Base-by-base conservation (phyloP, 2,888 invertebrate species). In the Flexamia atlantica region DNA sequence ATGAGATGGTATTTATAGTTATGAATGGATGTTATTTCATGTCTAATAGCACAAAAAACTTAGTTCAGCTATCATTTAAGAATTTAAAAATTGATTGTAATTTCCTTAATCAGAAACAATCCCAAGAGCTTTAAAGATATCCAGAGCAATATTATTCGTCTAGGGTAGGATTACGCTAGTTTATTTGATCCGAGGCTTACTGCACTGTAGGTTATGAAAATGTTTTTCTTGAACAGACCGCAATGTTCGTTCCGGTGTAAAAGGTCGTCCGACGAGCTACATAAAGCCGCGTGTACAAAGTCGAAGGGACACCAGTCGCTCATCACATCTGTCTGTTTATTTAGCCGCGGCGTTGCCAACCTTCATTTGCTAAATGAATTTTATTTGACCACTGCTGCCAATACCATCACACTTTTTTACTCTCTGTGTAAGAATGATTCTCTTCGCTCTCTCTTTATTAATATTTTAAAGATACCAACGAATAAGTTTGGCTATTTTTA, bases 321-420 rank as follows among this genome's bases (percentile, higher is more conserved):
- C 70, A 70, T 70, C 70, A 46, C 70, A 50, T 57, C 68, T 82
- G 42, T 57, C 68, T 82, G 42, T 82, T 81, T 82, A 70, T 82
- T 82, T 53, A 40, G 68, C 36, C 70, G 70, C 36, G 28, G 46
- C 50, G 40, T 25, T 81, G 46, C 81, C 68, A 81, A 72, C 70
- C 82, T 82, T 82, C 50, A 82, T 82, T 82, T 82, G 46, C 70
- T 82, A 70, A 70, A 82, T 82, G 82, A 82, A 82, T 68, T 82
- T 82, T 82, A 70, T 70, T 40, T 76, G 23, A 76, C 74, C 74
- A 76, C 28, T 46, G 74, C 74, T 76, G 74, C 46, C 74, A 76
- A 76, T 76, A 28, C 74, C 74, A 28, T 46, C 74, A 20, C 28
- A 12, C 17, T 72, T 36, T 72, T 36, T 32, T 17, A 14, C 30